These are phyloP conservation scores for Bathynomus jamesi DNA, from an alignment of 1,140 invertebrate species.

Conservation along the genomic window DNA sequence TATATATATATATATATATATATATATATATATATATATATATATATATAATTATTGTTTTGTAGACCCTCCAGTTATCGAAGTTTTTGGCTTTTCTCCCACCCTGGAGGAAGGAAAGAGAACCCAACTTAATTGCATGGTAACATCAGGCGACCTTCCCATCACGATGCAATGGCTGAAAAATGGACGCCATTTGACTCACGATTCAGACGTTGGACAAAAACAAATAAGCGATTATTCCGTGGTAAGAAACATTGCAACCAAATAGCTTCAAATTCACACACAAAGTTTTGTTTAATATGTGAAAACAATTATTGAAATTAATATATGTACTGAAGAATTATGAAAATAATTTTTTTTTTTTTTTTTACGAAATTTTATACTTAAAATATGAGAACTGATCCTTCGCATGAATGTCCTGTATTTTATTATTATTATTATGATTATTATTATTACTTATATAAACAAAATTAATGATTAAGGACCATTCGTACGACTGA, in stretches of 20 bases:
- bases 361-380: too few relatives aligned
- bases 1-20: conserved; percentile 9
- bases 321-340: not conserved
- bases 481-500: too few relatives aligned
- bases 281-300: conserved; percentile 48
- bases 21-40: conserved; percentile 8
- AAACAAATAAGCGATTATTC: conserved; percentile 34
- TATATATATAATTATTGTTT: not conserved
- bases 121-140: conserved; percentile 42
- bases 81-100: conserved; percentile 37
- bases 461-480: too few relatives aligned
- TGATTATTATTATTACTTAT: too few relatives aligned
- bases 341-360: not conserved
- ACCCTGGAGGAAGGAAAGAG: conserved; percentile 38
- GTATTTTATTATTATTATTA: too few relatives aligned
- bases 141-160: conserved; percentile 44
- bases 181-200: conserved; percentile 43
- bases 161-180: conserved; percentile 48
- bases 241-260: conserved; percentile 29
- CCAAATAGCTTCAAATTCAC: conserved; percentile 58
- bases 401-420: too few relatives aligned
- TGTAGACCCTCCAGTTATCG: conserved; percentile 40
- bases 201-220: conserved; percentile 26
- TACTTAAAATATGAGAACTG: too few relatives aligned
- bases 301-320: too few relatives aligned